Base-by-base conservation (phyloP, 2,888 invertebrate genomes). In the Ypsolopha sequella region DNA sequence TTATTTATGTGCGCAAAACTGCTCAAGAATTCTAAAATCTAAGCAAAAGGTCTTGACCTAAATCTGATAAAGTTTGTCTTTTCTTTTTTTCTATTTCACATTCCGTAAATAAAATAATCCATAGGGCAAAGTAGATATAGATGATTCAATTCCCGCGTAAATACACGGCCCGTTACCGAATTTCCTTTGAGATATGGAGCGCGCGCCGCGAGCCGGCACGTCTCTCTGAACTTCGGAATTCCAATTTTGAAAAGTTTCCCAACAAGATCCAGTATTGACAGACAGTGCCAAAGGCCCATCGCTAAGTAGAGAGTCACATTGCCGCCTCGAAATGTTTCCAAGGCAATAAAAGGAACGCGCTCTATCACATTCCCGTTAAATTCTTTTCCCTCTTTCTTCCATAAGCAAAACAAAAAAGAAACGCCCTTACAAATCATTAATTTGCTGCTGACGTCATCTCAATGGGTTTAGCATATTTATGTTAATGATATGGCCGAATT, bases 161-260 rank as follows among this genome's bases (percentile, higher is more conserved):
- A 77, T 77, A 78, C 76, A 78, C 76, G 76, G 75, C 70, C 74
- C 73, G 73, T 76, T 76, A 69, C 76, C 80, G 72, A 81, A 82
- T 85, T 79, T 81, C 84, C 85, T 85, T 85, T 84, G 84, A 84
- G 84, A 82, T 74, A 47, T 36, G 47, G 47, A 47, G 43, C 43
- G 45, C 45, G 66, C 65, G 64, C 68, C 66, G 70, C 81, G 76
- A 70, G 69, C 77, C 80, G 77, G 74, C 81, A 81, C 81, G 84
- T 81, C 72, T 68, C 70, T 70, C 76, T 68, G 66, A 82, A 85
- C 80, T 84, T 81, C 63, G 85, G 84, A 85, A 85, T 85, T 85
- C 82, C 85, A 85, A 85, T 85, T 85, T 85, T 82, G 84, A 82
- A 84, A 85, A 85, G 76, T 85, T 85, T 79, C 73, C 73, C 76